phyloP scores from a whole-genome alignment of 2,888 invertebrate genomes.

The Volucella zonaria region DNA sequence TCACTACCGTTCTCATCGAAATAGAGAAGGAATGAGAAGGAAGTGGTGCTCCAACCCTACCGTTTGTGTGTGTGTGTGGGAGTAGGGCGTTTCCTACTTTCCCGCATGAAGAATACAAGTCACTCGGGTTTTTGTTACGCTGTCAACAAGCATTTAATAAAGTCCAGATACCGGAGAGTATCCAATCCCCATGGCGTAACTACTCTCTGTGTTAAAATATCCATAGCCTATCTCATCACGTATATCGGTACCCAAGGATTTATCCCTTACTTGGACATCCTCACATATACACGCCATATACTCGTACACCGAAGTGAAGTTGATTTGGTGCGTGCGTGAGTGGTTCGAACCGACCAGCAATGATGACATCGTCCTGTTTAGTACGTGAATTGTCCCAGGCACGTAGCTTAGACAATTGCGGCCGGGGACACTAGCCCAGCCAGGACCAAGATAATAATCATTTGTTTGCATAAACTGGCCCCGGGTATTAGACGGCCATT shows the following conservation, averaged over 20 bases:
- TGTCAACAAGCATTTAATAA: slow-evolving; percentile 67
- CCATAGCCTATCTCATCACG: background rate
- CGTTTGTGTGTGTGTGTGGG: background rate
- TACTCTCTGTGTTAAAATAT: slow-evolving; percentile 16
- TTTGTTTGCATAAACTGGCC: slow-evolving; percentile 43
- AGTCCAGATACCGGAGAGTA: slow-evolving; percentile 30
- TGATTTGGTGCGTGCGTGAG: slow-evolving; percentile 26
- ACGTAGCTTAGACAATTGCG: slow-evolving; percentile 39
- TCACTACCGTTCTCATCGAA: slow-evolving; percentile 15
- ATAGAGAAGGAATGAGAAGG: background rate
- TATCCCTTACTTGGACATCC: slow-evolving; percentile 1
- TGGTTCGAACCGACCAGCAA: background rate
- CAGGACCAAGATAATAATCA: slow-evolving; percentile 39
- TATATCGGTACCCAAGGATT: slow-evolving; percentile 23
- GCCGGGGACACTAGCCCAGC: background rate
- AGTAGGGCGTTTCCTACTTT: slow-evolving; percentile 20
- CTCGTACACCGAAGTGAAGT: background rate
- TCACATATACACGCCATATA: background rate
- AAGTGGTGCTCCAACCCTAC: background rate
- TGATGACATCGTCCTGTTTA: background rate
- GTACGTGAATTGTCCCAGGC: slow-evolving; percentile 35
- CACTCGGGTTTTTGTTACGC: slow-evolving; percentile 46
- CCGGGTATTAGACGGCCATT: slow-evolving; percentile 39
- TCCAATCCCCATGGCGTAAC: slow-evolving; percentile 24
- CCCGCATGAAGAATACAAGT: slow-evolving; percentile 23